Evolutionary conservation across 2,113 vertebrate species (phyloP).

Genomic region (Pseudonaja textilis): DNA sequence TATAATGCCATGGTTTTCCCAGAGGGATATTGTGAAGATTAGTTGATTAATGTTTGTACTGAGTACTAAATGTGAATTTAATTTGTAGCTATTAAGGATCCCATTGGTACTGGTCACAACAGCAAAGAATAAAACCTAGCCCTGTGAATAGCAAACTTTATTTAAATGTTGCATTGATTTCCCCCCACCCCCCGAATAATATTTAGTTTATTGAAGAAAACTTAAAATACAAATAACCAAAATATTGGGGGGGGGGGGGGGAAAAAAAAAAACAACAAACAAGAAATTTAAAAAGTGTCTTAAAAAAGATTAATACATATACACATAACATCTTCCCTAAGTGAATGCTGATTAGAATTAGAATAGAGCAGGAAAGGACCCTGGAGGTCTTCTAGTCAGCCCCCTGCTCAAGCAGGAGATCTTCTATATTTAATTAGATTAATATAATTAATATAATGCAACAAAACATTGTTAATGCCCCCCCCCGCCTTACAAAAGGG

Average conservation of each 20-base stretch:
- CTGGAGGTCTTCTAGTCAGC: no score
- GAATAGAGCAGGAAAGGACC: no score
- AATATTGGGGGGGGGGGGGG: background rate
- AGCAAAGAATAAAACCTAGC: background rate
- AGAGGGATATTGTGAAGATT: constrained; percentile 6
- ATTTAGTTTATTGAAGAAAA: background rate
- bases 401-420: no score
- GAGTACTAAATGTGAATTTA: constrained; percentile 32
- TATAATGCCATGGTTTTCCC: constrained; percentile 12
- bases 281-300: background rate
- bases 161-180: background rate
- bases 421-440: no score
- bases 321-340: background rate
- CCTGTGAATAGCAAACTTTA: constrained; percentile 2
- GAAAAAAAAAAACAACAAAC: background rate
- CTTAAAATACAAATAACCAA: background rate
- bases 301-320: background rate
- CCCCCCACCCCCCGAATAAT: rapidly evolving
- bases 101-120: constrained; percentile 15
- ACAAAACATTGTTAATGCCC: background rate
- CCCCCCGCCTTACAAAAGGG: background rate
- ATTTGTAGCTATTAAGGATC: constrained; percentile 29
- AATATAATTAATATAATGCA: background rate
- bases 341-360: background rate
- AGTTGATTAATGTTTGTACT: constrained; percentile 42